These are phyloP conservation scores for Tachystola acroxantha DNA, from an alignment of 2,888 invertebrate species.

Conservation along the genomic window DNA sequence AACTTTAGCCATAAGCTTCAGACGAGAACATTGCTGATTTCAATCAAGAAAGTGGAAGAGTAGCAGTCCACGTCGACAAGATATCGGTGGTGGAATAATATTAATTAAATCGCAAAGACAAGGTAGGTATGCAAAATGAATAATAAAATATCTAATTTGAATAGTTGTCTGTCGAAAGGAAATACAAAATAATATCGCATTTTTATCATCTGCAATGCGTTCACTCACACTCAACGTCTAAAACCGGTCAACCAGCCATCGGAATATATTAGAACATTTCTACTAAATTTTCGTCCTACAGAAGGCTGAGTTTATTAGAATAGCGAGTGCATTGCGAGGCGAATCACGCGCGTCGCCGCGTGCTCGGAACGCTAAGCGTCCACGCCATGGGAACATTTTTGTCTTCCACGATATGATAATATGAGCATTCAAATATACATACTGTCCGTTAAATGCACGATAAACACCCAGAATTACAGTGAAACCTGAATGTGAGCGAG, in stretches of 20 bases:
- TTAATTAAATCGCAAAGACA: too few relatives aligned
- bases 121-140: too few relatives aligned
- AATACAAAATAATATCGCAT: background rate
- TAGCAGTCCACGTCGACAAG: too few relatives aligned
- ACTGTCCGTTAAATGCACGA: conserved; percentile 78
- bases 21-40: too few relatives aligned
- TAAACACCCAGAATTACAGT: conserved; percentile 78
- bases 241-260: conserved; percentile 68
- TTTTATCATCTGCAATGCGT: background rate
- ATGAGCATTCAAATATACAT: conserved; percentile 78
- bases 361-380: conserved; percentile 66
- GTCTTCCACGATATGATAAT: conserved; percentile 79
- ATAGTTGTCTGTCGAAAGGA: background rate
- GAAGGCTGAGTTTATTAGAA: conserved; percentile 77
- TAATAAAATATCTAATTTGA: too few relatives aligned
- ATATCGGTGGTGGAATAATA: too few relatives aligned
- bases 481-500: conserved; percentile 72
- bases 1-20: too few relatives aligned
- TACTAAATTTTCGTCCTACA: conserved; percentile 78
- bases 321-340: conserved; percentile 64
- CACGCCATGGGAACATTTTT: conserved; percentile 77
- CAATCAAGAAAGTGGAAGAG: too few relatives aligned
- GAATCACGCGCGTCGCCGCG: conserved; percentile 64
- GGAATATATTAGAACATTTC: conserved; percentile 76
- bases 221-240: conserved; percentile 30